Conservation (phyloP, 1,140 invertebrate species). For the Leguminivora glycinivorella region DNA sequence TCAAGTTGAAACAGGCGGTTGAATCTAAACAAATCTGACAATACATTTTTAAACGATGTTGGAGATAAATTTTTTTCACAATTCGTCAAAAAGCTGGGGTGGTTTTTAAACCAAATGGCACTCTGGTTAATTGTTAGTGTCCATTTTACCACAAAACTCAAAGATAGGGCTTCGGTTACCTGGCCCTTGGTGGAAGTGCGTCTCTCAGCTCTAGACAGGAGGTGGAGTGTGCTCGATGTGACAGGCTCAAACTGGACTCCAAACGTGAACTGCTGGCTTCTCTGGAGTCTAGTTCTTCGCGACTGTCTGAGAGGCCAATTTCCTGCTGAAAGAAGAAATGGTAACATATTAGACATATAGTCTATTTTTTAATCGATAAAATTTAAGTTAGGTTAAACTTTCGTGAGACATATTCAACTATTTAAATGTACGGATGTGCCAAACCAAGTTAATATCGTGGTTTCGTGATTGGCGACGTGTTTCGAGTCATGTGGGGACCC, state of each 20-base stretch:
- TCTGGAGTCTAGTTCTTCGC: conserved; percentile 66
- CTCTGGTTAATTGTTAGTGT: background rate
- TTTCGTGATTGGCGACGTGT: too few species aligned
- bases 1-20: too few species aligned
- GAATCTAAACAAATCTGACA: too few species aligned
- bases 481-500: too few species aligned
- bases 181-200: conserved; percentile 46
- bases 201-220: conserved; percentile 84
- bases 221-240: conserved; percentile 83
- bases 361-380: too few species aligned
- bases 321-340: conserved; percentile 48
- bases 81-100: background rate
- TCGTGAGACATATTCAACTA: too few species aligned
- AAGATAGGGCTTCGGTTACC: too few species aligned
- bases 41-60: too few species aligned
- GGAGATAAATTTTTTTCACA: too few species aligned
- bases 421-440: too few species aligned
- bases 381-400: too few species aligned
- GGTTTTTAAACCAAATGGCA: background rate
- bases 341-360: background rate
- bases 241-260: conserved; percentile 57
- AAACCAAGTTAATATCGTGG: too few species aligned
- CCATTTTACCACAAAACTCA: background rate
- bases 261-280: conserved; percentile 52
- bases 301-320: conserved; percentile 71